Conservation (phyloP, 1,140 invertebrate species). For the Yoshiicerus persimilis region DNA sequence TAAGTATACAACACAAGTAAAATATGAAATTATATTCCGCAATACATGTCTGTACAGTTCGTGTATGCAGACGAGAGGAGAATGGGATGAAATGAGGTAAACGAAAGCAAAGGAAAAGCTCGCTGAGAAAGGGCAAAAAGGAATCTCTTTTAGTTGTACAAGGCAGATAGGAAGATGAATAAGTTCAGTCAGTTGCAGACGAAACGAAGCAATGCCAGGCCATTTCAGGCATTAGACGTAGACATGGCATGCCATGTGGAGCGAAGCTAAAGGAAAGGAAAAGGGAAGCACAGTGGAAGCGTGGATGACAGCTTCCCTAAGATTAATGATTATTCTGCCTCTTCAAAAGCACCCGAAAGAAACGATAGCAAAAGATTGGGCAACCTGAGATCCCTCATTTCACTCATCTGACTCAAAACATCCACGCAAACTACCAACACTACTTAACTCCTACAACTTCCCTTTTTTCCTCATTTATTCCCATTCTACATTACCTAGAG, state of each 20-base stretch:
- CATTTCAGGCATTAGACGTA: slow-evolving; percentile 17
- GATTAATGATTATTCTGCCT: slow-evolving; percentile 37
- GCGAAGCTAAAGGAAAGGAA: slow-evolving; percentile 8
- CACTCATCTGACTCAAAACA: not conserved
- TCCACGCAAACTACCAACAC: not conserved
- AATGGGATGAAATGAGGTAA: slow-evolving; percentile 15
- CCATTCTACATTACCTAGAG: too few relatives aligned
- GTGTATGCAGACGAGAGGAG: not conserved
- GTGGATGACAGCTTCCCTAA: slow-evolving; percentile 38
- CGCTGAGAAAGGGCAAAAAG: slow-evolving; percentile 16
- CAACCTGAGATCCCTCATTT: slow-evolving; percentile 35
- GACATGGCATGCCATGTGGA: slow-evolving; percentile 10
- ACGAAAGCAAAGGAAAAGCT: slow-evolving; percentile 12
- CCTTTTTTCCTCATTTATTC: not conserved
- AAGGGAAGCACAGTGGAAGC: slow-evolving; percentile 40
- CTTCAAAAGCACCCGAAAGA: slow-evolving; percentile 38
- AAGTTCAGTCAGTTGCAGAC: not conserved
- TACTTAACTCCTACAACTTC: not conserved
- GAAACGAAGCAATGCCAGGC: not conserved
- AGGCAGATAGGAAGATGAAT: not conserved
- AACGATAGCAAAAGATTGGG: slow-evolving; percentile 40
- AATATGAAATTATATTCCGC: not conserved
- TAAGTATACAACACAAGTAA: too few relatives aligned
- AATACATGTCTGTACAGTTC: not conserved
- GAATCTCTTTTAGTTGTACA: not conserved